Evolutionary conservation across 2,888 invertebrate species (phyloP).

Genomic region (Teleiodes luculella): DNA sequence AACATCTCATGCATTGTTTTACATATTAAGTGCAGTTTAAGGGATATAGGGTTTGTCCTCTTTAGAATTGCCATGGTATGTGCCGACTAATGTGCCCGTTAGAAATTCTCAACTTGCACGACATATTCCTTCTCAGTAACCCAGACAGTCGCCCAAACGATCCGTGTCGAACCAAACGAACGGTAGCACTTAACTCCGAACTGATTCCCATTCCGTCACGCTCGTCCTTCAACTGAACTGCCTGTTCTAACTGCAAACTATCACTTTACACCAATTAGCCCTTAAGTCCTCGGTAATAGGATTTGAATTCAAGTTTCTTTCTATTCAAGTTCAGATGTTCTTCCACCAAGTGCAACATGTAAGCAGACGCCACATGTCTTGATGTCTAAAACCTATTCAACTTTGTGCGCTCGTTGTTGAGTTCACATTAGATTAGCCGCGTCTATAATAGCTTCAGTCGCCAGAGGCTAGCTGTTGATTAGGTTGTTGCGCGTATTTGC

Average conservation of each 20-base stretch:
- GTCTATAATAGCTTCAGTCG: constrained; percentile 27
- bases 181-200: constrained; percentile 45
- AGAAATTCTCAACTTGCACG: not conserved
- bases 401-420: constrained; percentile 44
- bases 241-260: constrained; percentile 14
- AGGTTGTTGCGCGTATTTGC: constrained; percentile 50
- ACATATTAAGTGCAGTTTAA: constrained; percentile 35
- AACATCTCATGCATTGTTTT: constrained; percentile 45
- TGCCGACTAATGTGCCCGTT: constrained; percentile 2
- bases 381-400: constrained; percentile 35
- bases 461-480: constrained; percentile 46
- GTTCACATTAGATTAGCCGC: constrained; percentile 42
- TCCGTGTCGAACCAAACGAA: constrained; percentile 35
- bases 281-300: constrained; percentile 24
- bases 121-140: constrained; percentile 5
- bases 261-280: constrained; percentile 4
- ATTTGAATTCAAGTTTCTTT: constrained; percentile 28
- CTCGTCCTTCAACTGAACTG: constrained; percentile 20
- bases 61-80: not conserved
- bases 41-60: not conserved
- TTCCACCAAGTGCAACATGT: constrained; percentile 25
- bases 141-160: constrained; percentile 31
- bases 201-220: constrained; percentile 49
- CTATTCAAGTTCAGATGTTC: constrained; percentile 35
- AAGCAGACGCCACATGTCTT: constrained; percentile 37